Percentiles rank a stretch among this genome's conserved stretches.
Conservation (phyloP, 2,113 vertebrate genomes). For the Dromas ardeola region DNA sequence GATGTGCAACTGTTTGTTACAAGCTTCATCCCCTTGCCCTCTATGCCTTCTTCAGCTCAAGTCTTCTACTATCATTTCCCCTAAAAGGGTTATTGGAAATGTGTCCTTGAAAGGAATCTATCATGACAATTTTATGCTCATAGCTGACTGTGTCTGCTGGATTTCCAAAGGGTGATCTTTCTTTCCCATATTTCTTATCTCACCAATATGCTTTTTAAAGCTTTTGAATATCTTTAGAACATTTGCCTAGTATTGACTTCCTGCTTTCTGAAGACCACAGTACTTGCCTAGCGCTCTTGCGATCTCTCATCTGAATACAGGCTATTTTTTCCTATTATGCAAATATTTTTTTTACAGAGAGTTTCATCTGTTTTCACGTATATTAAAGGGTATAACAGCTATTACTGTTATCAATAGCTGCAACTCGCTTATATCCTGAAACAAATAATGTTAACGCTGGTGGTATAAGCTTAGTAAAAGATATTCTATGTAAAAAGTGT, state of each 20-base stretch:
- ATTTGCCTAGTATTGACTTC: not conserved
- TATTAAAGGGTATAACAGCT: not conserved
- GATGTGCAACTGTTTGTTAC: fast-evolving
- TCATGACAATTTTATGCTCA: not conserved
- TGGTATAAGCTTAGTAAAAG: not conserved
- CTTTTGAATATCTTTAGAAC: not conserved
- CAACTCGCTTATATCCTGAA: not conserved
- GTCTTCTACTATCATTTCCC: not conserved
- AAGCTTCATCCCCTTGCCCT: not conserved
- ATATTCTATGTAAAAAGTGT: not conserved
- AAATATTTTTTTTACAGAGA: not conserved
- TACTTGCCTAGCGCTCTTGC: not conserved
- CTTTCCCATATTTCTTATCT: not conserved
- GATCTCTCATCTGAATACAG: not conserved
- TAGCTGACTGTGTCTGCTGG: not conserved
- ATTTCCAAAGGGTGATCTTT: not conserved
- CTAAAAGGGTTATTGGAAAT: not conserved
- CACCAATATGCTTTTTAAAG: not conserved
- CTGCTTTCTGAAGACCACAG: not conserved
- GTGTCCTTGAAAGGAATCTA: not conserved
- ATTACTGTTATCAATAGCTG: not conserved
- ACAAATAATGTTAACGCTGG: not conserved
- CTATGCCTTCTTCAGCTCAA: not conserved
- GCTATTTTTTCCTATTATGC: not conserved
- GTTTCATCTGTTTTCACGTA: not conserved